Evolutionary conservation across 2,888 invertebrate species (phyloP), one percentile per base, ranked within the genome.

Genomic region (Minunthozetes semirufus): DNA sequence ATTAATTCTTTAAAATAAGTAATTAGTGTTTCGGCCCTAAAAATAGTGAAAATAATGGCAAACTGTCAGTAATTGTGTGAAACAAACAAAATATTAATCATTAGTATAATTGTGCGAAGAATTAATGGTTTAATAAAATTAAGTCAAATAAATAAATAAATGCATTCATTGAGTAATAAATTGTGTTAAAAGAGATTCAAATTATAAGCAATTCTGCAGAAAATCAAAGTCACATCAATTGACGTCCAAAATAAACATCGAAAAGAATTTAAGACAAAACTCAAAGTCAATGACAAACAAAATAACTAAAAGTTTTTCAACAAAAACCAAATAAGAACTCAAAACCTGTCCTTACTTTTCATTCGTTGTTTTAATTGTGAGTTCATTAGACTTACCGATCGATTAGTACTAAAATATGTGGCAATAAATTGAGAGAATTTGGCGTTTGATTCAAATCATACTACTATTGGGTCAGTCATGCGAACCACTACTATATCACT

Each of bases 1-100:
- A 66, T 42, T 66, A 66, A 42, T 66, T 66, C 19, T 66, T 66
- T 22, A 15, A 22, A 25, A 50, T n/a, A n/a, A 50, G n/a, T 50
- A 15, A 33, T 25, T 17, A 33, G 17, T 42, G n/a, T n/a, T n/a
- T n/a, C 42, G 38, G 38, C 4, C 42, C 66, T 42, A 42, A 42
- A 42, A 22, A 8, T 9, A 19, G 33, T 33, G 42, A 19, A 38
- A 9, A 19, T 9, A 4, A 33, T 33, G 4, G 4, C 33, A 42
- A 22, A 22, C 1, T 66, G 17, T 66, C 19, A 66, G 38, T 66
- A 38, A 19, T 42, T n/a, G 22, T 42, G 66, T 42, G 5, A 29
- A 59, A 59, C 59, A 59, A 13, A 56, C 19, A n/a, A 56, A 11
- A n/a, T n/a, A n/a, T n/a, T 8, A 13, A 38, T 38, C 33, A 66